Evolutionary conservation across 2,797 vertebrate genomes (phyloP), one percentile per base, ranked within the genome.

Genomic region (Margarornis squamiger): DNA sequence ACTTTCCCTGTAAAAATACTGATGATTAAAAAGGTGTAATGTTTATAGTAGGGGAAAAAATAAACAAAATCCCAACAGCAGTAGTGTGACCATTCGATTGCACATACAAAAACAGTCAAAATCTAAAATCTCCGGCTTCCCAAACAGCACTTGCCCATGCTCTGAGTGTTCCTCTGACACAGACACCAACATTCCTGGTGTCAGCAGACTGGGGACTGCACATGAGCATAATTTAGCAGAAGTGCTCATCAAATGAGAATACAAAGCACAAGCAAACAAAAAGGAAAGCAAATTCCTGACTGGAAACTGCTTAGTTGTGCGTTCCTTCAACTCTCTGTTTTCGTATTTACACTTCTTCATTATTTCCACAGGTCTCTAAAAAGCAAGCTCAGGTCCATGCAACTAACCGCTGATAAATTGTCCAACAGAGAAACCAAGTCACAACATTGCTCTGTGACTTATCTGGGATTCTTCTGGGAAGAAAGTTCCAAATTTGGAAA

Each of bases 331-430:
- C 43, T 45, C 18, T 3, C 39, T 61, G 13, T 57, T 85, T 91
- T 38, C 87, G 3, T 46, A 45, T 27, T 87, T 70, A 58, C 7
- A 10, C 16, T 32, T 57, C 36, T 72, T 73, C 24, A 29, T 51
- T 41, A 81, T 70, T 90, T 81, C 32, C 66, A 66, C 39, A 84
- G 39, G 18, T 32, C 23, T 88, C 26, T 32, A 52, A 51, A 77
- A 48, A 58, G 14, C 49, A 80, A 88, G 38, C 48, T 90, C 14
- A 9, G 39, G 24, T 58, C 34, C 30, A 11, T 32, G 38, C 48
- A 90, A 34, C 24, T 30, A 63, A 24, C 3, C 0, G 0, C 11
- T 23, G 34, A 54, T 51, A 78, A 72, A 36, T 0, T 34, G n/a
- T 29, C 22, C 32, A 66, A 62, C 34, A 92, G 26, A 65, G 55